A percentile compares a stretch with the other conserved stretches of the same genome.
Evolutionary conservation across 2,113 vertebrate species (phyloP).

Genomic region (Corythaixoides concolor): DNA sequence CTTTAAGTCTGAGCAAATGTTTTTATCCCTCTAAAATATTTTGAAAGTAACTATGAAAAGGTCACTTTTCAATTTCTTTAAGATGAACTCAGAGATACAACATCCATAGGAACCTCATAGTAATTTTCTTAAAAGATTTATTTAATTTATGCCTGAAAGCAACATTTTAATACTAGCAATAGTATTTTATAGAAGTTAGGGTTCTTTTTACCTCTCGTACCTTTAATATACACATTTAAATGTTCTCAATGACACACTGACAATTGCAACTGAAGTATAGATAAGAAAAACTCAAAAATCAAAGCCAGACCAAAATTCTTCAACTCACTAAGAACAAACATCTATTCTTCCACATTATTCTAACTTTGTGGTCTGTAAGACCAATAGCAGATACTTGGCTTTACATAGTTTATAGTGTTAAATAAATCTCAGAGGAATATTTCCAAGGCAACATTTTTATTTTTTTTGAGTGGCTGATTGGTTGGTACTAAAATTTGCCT

Average conservation of each 20-base stretch:
- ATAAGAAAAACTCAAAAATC: not conserved
- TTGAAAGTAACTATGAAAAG: slow-evolving; percentile 1
- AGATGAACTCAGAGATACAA: not conserved
- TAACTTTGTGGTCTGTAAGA: not conserved
- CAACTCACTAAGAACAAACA: not conserved
- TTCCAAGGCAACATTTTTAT: not conserved
- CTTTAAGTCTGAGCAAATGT: not conserved
- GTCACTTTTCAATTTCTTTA: not conserved
- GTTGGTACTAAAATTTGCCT: not conserved
- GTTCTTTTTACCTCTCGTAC: not conserved
- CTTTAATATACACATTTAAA: not conserved
- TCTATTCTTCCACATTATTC: not conserved
- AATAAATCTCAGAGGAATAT: not conserved
- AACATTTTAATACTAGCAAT: not conserved
- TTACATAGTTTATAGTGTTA: not conserved
- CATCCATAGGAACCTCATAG: not conserved
- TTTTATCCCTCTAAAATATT: not conserved
- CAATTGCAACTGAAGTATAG: not conserved
- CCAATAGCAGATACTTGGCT: not conserved
- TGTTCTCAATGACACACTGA: not conserved
- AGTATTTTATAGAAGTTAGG: not conserved
- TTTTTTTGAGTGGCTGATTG: not conserved
- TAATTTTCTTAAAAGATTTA: slow-evolving; percentile 28
- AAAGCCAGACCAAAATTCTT: not conserved
- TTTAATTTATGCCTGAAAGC: slow-evolving; percentile 39